Evolutionary conservation across 2,113 vertebrate genomes (phyloP).

Genomic region (Artemisiospiza belli): DNA sequence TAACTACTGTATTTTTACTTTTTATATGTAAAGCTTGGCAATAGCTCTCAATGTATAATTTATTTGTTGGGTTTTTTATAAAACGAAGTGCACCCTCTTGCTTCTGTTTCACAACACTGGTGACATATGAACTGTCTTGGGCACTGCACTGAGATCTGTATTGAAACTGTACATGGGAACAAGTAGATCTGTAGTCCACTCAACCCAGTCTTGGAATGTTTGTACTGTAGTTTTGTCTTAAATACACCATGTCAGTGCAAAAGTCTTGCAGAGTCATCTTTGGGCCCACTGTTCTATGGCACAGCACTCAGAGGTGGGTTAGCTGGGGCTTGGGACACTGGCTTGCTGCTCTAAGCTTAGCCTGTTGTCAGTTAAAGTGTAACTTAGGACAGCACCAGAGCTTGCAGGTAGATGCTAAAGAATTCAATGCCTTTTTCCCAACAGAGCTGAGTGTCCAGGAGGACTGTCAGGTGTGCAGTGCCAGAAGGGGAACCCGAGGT

Average conservation of each 20-base stretch:
- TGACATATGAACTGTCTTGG: constrained; percentile 37
- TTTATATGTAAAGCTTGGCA: constrained; percentile 69
- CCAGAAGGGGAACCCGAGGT: not conserved
- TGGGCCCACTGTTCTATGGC: not conserved
- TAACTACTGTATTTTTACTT: constrained; percentile 74
- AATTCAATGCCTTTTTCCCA: not conserved
- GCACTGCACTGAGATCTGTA: constrained; percentile 56
- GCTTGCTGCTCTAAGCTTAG: not conserved
- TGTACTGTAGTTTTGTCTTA: constrained; percentile 28
- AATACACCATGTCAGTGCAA: not conserved
- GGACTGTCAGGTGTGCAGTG: not conserved
- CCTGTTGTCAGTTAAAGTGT: not conserved
- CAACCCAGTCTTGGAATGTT: not conserved
- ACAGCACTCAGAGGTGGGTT: fast-evolving
- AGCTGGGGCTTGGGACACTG: fast-evolving
- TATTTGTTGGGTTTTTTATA: constrained; percentile 70
- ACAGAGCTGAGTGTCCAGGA: not conserved
- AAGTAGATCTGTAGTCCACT: constrained; percentile 41
- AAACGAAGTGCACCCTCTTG: constrained; percentile 48
- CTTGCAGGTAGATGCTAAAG: not conserved
- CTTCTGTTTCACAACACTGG: constrained; percentile 7
- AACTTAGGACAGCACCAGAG: not conserved
- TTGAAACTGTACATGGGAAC: constrained; percentile 57
- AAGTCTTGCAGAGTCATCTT: not conserved
- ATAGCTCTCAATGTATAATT: constrained; percentile 73